Evolutionary conservation across 2,888 invertebrate genomes (phyloP).

Genomic region (Orchestes rusci): DNA sequence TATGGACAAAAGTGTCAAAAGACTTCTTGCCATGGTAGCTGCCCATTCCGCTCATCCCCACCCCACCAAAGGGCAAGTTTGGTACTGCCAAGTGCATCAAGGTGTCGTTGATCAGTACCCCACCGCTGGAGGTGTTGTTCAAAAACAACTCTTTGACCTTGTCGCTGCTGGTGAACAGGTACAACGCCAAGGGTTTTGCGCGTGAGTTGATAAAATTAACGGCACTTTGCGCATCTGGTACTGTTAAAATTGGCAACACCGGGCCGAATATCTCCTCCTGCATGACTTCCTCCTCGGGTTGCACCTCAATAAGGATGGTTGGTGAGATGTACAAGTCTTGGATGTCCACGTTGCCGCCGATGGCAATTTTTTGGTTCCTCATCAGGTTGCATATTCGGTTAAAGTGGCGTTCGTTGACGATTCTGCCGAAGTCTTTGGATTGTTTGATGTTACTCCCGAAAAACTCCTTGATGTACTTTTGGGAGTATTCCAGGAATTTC

Average conservation of each 20-base stretch:
- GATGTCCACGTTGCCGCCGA: slow-evolving; percentile 73
- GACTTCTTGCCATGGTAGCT: slow-evolving; percentile 84
- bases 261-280: slow-evolving; percentile 97
- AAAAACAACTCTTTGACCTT: slow-evolving; percentile 54
- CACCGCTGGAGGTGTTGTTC: slow-evolving; percentile 71
- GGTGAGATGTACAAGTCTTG: slow-evolving; percentile 78
- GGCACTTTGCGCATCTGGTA: slow-evolving; percentile 80
- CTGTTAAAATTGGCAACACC: slow-evolving; percentile 64
- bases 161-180: slow-evolving; percentile 68
- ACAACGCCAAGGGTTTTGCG: slow-evolving; percentile 86
- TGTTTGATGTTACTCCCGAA: slow-evolving; percentile 55
- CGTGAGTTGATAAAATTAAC: slow-evolving; percentile 82
- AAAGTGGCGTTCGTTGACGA: slow-evolving; percentile 66
- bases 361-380: slow-evolving; percentile 60
- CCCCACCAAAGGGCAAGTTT: slow-evolving; percentile 93
- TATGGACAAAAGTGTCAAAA: slow-evolving; percentile 92
- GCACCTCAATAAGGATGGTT: slow-evolving; percentile 72
- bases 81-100: slow-evolving; percentile 81
- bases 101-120: slow-evolving; percentile 78
- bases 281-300: slow-evolving; percentile 70
- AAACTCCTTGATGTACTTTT: slow-evolving; percentile 68
- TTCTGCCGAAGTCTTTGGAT: slow-evolving; percentile 70
- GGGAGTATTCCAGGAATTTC: slow-evolving; percentile 44
- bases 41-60: slow-evolving; percentile 83
- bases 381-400: slow-evolving; percentile 55